These are phyloP conservation scores for Cynopterus brachyotis DNA, from an alignment of 2,113 vertebrate genomes.

Conservation along the genomic window DNA sequence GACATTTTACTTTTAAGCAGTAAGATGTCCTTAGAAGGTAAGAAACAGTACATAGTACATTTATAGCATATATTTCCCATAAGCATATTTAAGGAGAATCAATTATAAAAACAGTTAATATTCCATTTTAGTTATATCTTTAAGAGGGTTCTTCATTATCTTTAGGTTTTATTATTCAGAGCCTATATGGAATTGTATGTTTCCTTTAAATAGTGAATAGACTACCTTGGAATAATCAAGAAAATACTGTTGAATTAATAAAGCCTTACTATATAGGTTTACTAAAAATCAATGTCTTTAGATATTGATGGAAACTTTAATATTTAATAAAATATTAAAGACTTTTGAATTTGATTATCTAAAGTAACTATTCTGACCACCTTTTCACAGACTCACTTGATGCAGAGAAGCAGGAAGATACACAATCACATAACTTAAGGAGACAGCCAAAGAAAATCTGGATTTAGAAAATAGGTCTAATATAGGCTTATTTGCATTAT, in stretches of 20 bases:
- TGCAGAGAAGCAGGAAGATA: background rate
- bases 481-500: background rate
- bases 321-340: background rate
- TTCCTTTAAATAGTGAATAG: background rate
- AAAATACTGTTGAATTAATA: background rate
- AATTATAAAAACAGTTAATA: background rate
- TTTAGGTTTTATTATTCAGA: conserved; percentile 21
- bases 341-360: conserved; percentile 27
- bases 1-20: conserved; percentile 18
- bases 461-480: conserved; percentile 28
- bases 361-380: background rate
- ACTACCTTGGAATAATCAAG: background rate
- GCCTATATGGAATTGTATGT: background rate
- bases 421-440: background rate
- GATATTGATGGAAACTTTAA: background rate
- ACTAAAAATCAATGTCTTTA: background rate
- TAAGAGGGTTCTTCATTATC: background rate
- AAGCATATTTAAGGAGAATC: background rate
- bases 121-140: background rate
- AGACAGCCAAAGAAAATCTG: background rate
- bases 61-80: background rate
- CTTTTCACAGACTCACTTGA: background rate
- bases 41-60: background rate
- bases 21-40: background rate
- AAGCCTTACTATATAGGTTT: background rate